Base-by-base conservation (phyloP, 2,797 vertebrate genomes). In the Tenualosa ilisha region DNA sequence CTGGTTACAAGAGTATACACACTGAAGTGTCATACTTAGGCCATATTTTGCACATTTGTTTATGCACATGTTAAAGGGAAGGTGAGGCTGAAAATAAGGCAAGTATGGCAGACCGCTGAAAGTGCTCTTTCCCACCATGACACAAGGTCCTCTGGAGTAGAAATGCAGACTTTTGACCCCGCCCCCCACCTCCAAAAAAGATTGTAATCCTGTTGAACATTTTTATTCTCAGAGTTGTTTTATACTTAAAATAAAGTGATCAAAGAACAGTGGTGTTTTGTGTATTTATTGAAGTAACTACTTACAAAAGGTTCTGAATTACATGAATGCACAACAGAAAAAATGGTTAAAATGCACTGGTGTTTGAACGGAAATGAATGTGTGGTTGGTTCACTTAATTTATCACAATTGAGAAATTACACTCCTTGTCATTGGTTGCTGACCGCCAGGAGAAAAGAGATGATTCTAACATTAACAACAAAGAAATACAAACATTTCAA, bases 251-350 rank as follows among this genome's bases (percentile, higher is more conserved):
- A 49, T 43, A 75, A 75, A 75, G 68, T 40, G 37, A 75, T 37
- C 37, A 43, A 37, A 75, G 37, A 75, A 75, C 68, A 43, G 17
- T 75, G 24, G 63, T 12, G 37, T 20, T 72, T 40, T 75, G 68
- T 31, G 24, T 75, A 31, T 75, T 75, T 75, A 75, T 75, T 75
- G 40, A 43, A 75, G 68, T 43, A 75, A 75, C 68, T 75, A 75
- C 40, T 68, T 68, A 68, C 63, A 68, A 13, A 68, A 31, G 63
- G 37, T 22, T 75, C 37, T 37, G 68, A 75, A 6, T 17, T 17
- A 43, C 68, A 75, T 75, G 13, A 75, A 75, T 40, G 6, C 31
- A 20, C 68, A 75, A 75, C 68, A 75, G 68, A 17, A 40, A 20
- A 6, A 17, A 15, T 75, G 26, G 31, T 75, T 40, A 40, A 75